Conservation (phyloP, 2,113 vertebrate genomes). For the Colius striatus region DNA sequence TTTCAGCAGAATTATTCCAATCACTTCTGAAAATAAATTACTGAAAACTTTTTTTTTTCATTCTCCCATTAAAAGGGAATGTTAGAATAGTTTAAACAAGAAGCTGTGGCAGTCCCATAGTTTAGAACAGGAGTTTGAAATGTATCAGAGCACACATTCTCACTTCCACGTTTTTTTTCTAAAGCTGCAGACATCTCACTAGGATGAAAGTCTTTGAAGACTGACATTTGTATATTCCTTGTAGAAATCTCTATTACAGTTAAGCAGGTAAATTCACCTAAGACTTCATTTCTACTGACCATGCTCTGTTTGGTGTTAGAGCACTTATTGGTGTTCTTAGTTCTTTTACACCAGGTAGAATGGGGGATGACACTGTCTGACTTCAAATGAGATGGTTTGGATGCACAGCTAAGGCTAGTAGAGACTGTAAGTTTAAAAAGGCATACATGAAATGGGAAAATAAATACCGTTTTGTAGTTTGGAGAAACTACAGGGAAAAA, state of each 20-base stretch:
- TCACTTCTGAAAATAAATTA: neutral
- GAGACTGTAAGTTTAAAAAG: neutral
- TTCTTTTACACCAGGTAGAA: neutral
- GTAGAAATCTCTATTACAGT: neutral
- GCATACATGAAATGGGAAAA: neutral
- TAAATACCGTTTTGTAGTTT: neutral
- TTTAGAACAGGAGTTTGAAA: neutral
- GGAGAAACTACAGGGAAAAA: neutral
- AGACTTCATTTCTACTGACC: neutral
- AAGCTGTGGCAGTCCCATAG: neutral
- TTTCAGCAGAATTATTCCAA: neutral
- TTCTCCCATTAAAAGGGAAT: neutral
- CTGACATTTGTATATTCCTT: neutral
- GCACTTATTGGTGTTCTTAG: neutral
- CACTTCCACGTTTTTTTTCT: neutral
- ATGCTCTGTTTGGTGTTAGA: neutral
- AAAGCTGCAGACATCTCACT: neutral
- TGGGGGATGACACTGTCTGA: neutral
- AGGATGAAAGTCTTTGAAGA: neutral
- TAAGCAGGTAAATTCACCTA: neutral
- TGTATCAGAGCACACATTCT: neutral
- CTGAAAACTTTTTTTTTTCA: neutral
- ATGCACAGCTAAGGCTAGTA: neutral
- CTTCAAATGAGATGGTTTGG: neutral
- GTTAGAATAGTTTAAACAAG: neutral